These are phyloP conservation scores for Vulpes ferrilata DNA, from an alignment of 2,113 vertebrate genomes.

Conservation along the genomic window DNA sequence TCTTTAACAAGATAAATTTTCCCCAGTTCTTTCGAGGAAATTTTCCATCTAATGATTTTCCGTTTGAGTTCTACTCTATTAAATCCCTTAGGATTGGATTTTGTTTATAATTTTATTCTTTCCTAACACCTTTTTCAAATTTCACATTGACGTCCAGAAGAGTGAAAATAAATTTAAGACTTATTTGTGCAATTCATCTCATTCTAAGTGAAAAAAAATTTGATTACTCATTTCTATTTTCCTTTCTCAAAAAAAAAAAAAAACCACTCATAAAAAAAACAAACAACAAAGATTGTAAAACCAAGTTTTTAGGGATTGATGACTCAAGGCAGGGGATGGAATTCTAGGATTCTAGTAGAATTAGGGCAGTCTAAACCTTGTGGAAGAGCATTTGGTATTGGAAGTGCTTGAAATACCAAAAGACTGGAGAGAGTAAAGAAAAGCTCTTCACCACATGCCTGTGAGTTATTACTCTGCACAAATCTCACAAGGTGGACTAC, in stretches of 20 bases:
- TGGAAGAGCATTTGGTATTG: neutral
- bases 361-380: neutral
- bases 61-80: neutral
- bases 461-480: neutral
- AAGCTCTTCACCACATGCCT: neutral
- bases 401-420: neutral
- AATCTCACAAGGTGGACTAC: neutral
- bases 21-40: neutral
- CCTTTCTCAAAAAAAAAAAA: neutral
- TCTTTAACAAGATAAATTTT: constrained; percentile 2
- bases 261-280: neutral
- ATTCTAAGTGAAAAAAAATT: neutral
- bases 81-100: neutral
- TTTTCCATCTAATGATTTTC: constrained; percentile 25
- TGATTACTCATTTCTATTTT: constrained; percentile 26
- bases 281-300: constrained; percentile 18
- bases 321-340: neutral
- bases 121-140: neutral
- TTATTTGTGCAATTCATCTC: constrained; percentile 36
- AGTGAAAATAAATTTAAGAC: neutral
- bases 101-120: constrained; percentile 26
- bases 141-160: neutral
- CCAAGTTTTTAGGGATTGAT: neutral
- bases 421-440: neutral
- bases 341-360: constrained; percentile 1